Evolutionary conservation across 2,797 vertebrate genomes (phyloP).

Genomic region (Oryzias sinensis): DNA sequence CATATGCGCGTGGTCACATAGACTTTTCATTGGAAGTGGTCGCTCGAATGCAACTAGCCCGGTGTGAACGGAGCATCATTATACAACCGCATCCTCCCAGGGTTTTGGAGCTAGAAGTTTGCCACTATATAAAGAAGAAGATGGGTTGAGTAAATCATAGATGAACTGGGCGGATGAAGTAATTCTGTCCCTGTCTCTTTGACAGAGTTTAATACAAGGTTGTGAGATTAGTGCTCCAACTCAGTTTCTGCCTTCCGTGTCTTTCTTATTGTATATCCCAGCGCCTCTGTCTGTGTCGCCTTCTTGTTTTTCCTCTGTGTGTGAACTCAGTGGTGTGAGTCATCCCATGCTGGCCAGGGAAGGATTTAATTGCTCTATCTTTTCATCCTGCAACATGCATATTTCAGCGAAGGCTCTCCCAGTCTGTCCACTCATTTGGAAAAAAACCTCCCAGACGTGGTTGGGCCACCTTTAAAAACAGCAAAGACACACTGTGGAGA

Average conservation of each 20-base stretch:
- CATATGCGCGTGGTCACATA: no score
- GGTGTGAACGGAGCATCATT: not conserved
- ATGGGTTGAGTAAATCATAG: conserved; percentile 13
- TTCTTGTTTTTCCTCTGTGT: conserved; percentile 37
- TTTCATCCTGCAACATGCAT: conserved; percentile 37
- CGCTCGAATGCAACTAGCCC: no score
- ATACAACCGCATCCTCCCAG: conserved; percentile 27
- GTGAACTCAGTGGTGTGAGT: conserved; percentile 64
- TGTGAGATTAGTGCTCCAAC: conserved; percentile 58
- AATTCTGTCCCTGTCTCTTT: conserved; percentile 45
- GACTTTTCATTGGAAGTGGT: no score
- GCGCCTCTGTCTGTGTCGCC: conserved; percentile 33
- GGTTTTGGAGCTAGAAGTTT: conserved; percentile 25
- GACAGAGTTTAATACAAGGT: conserved; percentile 44
- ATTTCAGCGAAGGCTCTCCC: conserved; percentile 42
- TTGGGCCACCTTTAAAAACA: conserved; percentile 38
- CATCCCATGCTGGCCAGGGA: conserved; percentile 62
- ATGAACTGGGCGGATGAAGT: conserved; percentile 22
- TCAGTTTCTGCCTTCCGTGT: conserved; percentile 56
- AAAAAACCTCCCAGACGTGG: conserved; percentile 40
- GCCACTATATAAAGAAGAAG: conserved; percentile 43
- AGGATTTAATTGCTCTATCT: conserved; percentile 71
- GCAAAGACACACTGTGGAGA: conserved; percentile 31
- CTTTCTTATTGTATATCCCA: conserved; percentile 58
- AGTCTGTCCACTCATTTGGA: conserved; percentile 42